Evolutionary conservation across 1,140 invertebrate species (phyloP), one percentile per base, ranked within the genome.

Genomic region (Meteorus sp.): DNA sequence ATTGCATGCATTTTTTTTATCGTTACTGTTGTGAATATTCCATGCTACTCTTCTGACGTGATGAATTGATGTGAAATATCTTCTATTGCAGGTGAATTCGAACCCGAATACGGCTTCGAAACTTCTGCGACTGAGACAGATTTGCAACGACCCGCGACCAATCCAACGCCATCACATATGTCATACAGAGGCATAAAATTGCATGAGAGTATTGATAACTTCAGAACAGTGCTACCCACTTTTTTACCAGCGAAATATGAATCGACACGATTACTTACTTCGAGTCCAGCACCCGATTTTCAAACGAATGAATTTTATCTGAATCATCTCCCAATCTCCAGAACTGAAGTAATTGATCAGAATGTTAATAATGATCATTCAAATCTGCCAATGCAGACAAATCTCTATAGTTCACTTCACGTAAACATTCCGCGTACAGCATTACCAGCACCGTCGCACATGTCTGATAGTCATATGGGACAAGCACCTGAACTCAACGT

Each of bases 161-260:
- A 48, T 45, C 62, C 66, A 8, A 62, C 63, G 0, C 58, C 66
- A n/a, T 62, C 62, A 0, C 59, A 65, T 9, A 66, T 70, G 57
- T 67, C 68, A 8, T 77, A 77, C 56, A 69, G 76, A 64, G 74
- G 76, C 0, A 77, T 74, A 0, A 74, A 77, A 43, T 59, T 56
- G 0, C 74, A 74, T 15, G 73, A 74, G 6, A 43, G 48, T 43
- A 59, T 62, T 4, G 66, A 66, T 19, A 68, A 73, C 3, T 67
- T 69, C 22, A 62, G 62, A 3, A 71, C 69, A 1, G 53, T 61
- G 1, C 51, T 65, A 4, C 65, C 72, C 1, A 66, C 69, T 0
- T 70, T 60, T 25, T 59, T 65, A 7, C 57, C 71, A 0, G 66
- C 68, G 0, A 69, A 74, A 9, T 71, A 69, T 19, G 70, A 75